Conservation (phyloP, 2,888 invertebrate species). For the Ariolimax columbianus region DNA sequence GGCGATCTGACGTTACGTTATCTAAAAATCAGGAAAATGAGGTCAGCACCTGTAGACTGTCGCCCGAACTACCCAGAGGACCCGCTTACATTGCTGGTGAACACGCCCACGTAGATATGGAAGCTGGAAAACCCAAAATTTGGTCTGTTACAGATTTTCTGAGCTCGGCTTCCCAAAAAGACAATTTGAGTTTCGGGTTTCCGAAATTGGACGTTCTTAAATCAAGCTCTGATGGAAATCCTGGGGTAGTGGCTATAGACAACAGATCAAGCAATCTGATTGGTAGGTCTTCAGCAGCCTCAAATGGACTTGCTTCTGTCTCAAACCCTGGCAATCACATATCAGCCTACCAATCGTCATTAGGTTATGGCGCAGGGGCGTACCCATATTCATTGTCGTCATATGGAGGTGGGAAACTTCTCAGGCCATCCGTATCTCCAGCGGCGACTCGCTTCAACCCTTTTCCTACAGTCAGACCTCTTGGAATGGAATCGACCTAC, state of each 20-base stretch:
- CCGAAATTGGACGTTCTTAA: slow-evolving; percentile 43
- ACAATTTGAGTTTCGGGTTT: slow-evolving; percentile 9
- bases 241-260: not conserved
- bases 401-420: slow-evolving; percentile 44
- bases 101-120: slow-evolving; percentile 50
- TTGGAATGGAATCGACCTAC: slow-evolving; percentile 47
- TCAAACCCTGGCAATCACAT: slow-evolving; percentile 40
- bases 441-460: slow-evolving; percentile 44
- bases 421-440: slow-evolving; percentile 40
- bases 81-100: slow-evolving; percentile 49
- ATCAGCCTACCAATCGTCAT: slow-evolving; percentile 45
- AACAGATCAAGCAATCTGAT: slow-evolving; percentile 23
- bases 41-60: slow-evolving; percentile 46
- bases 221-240: slow-evolving; percentile 6
- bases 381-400: slow-evolving; percentile 45
- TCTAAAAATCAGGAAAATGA: slow-evolving; percentile 38
- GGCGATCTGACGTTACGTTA: not conserved
- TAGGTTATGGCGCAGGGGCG: slow-evolving; percentile 39
- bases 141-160: slow-evolving; percentile 69
- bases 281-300: slow-evolving; percentile 26
- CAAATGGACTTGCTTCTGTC: slow-evolving; percentile 40
- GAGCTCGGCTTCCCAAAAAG: slow-evolving; percentile 45
- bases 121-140: slow-evolving; percentile 66
- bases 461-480: slow-evolving; percentile 38
- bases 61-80: slow-evolving; percentile 48